Percentiles rank a stretch among this genome's conserved stretches.
phyloP scores from a whole-genome alignment of 2,888 invertebrate genomes.

The Drosophila peninsularis region DNA sequence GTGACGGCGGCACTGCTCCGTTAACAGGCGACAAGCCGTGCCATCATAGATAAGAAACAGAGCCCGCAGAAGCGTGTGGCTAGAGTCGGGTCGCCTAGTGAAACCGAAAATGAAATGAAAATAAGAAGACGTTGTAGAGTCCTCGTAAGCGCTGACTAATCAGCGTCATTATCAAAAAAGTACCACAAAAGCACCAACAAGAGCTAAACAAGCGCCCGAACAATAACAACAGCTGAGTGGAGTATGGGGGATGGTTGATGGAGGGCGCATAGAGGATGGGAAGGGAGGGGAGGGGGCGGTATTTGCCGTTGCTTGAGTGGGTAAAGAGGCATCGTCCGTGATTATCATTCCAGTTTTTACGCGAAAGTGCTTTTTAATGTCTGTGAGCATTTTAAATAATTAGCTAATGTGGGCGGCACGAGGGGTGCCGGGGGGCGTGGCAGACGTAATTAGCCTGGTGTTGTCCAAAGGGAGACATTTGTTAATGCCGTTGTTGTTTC shows the following conservation, averaged over 20 bases:
- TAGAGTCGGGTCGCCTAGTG: conserved; percentile 5
- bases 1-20: not conserved
- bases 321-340: conserved; percentile 47
- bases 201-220: conserved; percentile 33
- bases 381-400: conserved; percentile 77
- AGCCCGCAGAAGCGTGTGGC: conserved; percentile 9
- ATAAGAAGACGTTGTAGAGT: conserved; percentile 57
- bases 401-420: conserved; percentile 61
- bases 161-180: conserved; percentile 71
- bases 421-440: conserved; percentile 28
- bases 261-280: not conserved
- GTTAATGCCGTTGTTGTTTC: conserved; percentile 27
- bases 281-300: not conserved
- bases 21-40: conserved; percentile 38
- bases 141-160: conserved; percentile 77
- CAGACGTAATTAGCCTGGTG: conserved; percentile 57
- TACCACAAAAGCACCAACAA: conserved; percentile 50
- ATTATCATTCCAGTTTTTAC: conserved; percentile 66
- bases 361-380: conserved; percentile 78
- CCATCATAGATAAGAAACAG: conserved; percentile 46
- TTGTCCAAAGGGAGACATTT: conserved; percentile 57
- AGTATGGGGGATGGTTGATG: not conserved
- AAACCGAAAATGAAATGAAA: conserved; percentile 26
- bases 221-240: conserved; percentile 27
- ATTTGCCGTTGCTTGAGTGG: conserved; percentile 3